Evolutionary conservation across 2,888 invertebrate species (phyloP).

Genomic region (Eubasilissa splendida): DNA sequence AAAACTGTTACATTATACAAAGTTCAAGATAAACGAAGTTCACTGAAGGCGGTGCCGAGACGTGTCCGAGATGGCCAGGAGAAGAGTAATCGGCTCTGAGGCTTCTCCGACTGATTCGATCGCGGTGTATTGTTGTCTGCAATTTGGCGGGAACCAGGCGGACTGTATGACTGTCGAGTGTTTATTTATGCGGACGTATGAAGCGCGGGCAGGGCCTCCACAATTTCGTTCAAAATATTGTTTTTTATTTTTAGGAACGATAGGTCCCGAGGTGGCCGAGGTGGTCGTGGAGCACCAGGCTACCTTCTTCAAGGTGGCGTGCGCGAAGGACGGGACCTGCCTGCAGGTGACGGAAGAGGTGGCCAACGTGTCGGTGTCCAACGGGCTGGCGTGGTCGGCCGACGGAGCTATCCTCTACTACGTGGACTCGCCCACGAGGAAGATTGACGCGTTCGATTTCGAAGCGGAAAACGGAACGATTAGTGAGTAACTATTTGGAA

Average conservation of each 20-base stretch:
- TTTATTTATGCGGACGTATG: too few relatives aligned
- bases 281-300: constrained; percentile 71
- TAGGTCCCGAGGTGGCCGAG: constrained; percentile 73
- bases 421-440: constrained; percentile 80
- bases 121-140: too few relatives aligned
- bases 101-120: too few relatives aligned
- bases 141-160: too few relatives aligned
- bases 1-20: too few relatives aligned
- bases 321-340: constrained; percentile 63
- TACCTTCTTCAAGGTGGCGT: constrained; percentile 72
- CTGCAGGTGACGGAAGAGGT: constrained; percentile 65
- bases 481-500: constrained; percentile 65
- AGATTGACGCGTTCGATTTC: constrained; percentile 81
- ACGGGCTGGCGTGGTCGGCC: constrained; percentile 84
- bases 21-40: too few relatives aligned
- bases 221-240: too few relatives aligned
- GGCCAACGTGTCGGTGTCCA: constrained; percentile 77
- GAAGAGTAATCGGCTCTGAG: too few relatives aligned
- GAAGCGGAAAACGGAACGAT: constrained; percentile 73
- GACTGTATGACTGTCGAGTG: too few relatives aligned
- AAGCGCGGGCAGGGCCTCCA: too few relatives aligned
- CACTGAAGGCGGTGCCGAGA: too few relatives aligned
- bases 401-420: constrained; percentile 83
- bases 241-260: constrained; percentile 71
- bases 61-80: too few relatives aligned